phyloP scores from a whole-genome alignment of 2,888 invertebrate species.

The Drosophila gaucha region DNA sequence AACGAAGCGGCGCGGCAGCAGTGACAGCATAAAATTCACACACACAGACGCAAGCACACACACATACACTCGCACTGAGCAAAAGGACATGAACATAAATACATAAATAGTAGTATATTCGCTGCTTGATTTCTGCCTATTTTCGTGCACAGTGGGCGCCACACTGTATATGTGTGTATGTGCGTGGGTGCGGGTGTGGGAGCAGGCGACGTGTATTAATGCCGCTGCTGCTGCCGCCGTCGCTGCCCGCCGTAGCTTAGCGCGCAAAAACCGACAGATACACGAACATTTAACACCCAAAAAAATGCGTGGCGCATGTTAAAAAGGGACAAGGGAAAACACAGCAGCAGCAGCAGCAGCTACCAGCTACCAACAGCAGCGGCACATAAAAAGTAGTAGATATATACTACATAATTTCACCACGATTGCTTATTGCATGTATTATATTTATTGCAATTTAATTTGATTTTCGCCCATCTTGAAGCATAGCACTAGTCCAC shows the following conservation, averaged over 20 bases:
- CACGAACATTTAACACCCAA: slow-evolving; percentile 81
- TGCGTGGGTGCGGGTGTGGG: slow-evolving; percentile 25
- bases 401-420: slow-evolving; percentile 7
- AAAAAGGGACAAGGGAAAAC: slow-evolving; percentile 52
- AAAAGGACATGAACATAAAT: slow-evolving; percentile 63
- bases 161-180: slow-evolving; percentile 18
- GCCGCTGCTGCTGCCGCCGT: slow-evolving; percentile 55
- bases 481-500: slow-evolving; percentile 33
- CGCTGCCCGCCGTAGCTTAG: slow-evolving; percentile 57
- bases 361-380: slow-evolving; percentile 10
- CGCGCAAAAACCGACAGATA: slow-evolving; percentile 80
- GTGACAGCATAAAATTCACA: slow-evolving; percentile 58
- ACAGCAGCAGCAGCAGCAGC: slow-evolving; percentile 23
- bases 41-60: slow-evolving; percentile 9
- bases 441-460: slow-evolving; percentile 33
- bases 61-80: slow-evolving; percentile 6
- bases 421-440: slow-evolving; percentile 19
- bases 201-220: slow-evolving; percentile 70
- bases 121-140: slow-evolving; percentile 67
- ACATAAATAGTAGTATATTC: slow-evolving; percentile 68
- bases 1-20: slow-evolving; percentile 69
- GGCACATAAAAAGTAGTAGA: slow-evolving; percentile 26
- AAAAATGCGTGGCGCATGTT: slow-evolving; percentile 76
- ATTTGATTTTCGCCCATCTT: slow-evolving; percentile 32
- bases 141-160: slow-evolving; percentile 48